Percentiles rank a stretch among this genome's conserved stretches.
Conservation (phyloP, 2,888 invertebrate genomes). For the Drosophila anomelani region DNA sequence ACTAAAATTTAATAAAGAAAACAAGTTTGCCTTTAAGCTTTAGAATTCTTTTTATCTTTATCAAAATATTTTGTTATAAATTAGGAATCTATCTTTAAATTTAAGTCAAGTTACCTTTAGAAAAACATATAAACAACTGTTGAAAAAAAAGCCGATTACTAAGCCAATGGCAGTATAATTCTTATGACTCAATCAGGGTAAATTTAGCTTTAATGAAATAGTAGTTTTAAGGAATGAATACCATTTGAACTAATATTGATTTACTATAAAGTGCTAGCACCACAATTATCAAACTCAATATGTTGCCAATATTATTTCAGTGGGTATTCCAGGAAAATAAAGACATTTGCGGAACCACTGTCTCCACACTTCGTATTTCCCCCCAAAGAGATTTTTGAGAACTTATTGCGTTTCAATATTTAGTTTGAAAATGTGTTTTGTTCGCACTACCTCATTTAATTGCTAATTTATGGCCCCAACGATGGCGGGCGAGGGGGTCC, state of each 20-base stretch:
- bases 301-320: not conserved
- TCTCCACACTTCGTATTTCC: constrained; percentile 15
- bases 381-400: constrained; percentile 45
- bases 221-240: not conserved
- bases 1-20: not conserved
- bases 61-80: not conserved
- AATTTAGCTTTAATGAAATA: not conserved
- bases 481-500: constrained; percentile 1
- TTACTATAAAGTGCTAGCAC: not conserved
- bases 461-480: constrained; percentile 72
- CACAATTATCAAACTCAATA: too few species aligned
- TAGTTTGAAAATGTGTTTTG: constrained; percentile 62
- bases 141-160: too few species aligned
- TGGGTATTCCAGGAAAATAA: not conserved
- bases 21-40: too few species aligned
- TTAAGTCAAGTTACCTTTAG: too few species aligned
- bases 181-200: not conserved
- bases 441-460: constrained; percentile 78
- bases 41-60: not conserved
- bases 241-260: constrained; percentile 6
- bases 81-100: too few species aligned
- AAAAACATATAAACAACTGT: too few species aligned
- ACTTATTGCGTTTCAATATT: constrained; percentile 79
- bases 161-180: too few species aligned
- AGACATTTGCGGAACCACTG: constrained; percentile 28